These are phyloP conservation scores for Ursus arctos DNA, from an alignment of 2,113 vertebrate species.

Conservation along the genomic window DNA sequence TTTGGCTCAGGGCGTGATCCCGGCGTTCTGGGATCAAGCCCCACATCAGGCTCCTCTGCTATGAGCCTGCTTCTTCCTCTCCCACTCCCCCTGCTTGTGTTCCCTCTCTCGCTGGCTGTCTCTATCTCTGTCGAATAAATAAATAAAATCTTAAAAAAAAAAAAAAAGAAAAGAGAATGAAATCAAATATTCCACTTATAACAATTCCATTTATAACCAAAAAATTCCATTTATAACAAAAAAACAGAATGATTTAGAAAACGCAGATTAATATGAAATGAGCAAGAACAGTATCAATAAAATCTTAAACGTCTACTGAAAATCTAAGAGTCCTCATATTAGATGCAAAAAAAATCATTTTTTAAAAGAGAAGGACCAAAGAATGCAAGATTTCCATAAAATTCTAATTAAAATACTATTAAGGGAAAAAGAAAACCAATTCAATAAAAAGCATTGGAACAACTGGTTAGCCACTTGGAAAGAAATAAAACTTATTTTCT, in stretches of 20 bases:
- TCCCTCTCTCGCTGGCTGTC: too few species aligned
- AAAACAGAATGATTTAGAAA: background rate
- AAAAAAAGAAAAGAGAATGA: background rate
- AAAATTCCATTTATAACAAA: background rate
- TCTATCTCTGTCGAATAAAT: too few species aligned
- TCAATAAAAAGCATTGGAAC: background rate
- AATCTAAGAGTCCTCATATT: background rate
- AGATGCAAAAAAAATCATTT: background rate
- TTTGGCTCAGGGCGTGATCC: too few species aligned
- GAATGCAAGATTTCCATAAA: background rate
- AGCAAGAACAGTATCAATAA: background rate
- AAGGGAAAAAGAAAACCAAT: background rate
- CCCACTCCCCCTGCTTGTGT: too few species aligned
- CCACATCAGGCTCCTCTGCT: too few species aligned
- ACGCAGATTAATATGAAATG: background rate
- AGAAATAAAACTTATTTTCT: background rate
- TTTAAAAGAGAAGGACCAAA: background rate
- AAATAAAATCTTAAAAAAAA: too few species aligned
- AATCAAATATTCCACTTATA: background rate
- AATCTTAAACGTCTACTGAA: background rate
- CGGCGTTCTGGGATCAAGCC: too few species aligned
- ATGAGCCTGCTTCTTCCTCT: too few species aligned
- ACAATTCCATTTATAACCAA: background rate
- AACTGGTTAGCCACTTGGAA: background rate
- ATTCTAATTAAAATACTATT: conserved; percentile 42